Conservation (phyloP, 2,888 invertebrate genomes). For the Helobdella robusta region DNA sequence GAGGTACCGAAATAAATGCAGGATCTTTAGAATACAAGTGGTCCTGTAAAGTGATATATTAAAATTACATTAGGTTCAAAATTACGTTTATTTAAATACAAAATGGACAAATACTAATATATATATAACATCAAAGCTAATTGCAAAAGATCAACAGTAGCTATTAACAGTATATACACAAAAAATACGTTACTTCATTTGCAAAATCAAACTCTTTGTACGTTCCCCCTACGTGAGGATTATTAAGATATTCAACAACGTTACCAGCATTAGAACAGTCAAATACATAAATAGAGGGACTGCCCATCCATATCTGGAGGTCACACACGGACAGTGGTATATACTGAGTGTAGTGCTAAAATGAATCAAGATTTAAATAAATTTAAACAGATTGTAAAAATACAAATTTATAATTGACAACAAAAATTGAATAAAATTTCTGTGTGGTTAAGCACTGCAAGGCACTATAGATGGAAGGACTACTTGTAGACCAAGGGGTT, state of each 20-base stretch:
- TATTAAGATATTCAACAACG: constrained; percentile 64
- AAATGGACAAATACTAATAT: too few relatives aligned
- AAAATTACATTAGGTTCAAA: too few relatives aligned
- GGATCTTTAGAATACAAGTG: too few relatives aligned
- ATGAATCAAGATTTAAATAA: neutral
- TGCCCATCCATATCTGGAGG: constrained; percentile 97
- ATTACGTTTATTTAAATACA: too few relatives aligned
- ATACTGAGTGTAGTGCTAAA: constrained; percentile 89
- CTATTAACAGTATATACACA: too few relatives aligned
- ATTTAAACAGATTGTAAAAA: neutral
- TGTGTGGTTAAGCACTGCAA: neutral
- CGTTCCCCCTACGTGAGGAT: too few relatives aligned
- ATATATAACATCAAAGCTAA: too few relatives aligned
- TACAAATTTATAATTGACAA: neutral
- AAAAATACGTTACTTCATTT: too few relatives aligned
- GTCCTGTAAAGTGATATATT: too few relatives aligned
- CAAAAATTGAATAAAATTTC: neutral
- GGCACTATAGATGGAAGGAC: neutral
- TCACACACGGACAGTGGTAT: constrained; percentile 97
- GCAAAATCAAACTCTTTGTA: too few relatives aligned
- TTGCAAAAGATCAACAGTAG: too few relatives aligned
- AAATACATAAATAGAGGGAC: constrained; percentile 96
- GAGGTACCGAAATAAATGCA: too few relatives aligned
- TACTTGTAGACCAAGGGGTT: neutral
- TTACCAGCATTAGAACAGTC: constrained; percentile 97